These are phyloP conservation scores for Papilio glaucus DNA, from an alignment of 1,140 invertebrate species.

Conservation along the genomic window DNA sequence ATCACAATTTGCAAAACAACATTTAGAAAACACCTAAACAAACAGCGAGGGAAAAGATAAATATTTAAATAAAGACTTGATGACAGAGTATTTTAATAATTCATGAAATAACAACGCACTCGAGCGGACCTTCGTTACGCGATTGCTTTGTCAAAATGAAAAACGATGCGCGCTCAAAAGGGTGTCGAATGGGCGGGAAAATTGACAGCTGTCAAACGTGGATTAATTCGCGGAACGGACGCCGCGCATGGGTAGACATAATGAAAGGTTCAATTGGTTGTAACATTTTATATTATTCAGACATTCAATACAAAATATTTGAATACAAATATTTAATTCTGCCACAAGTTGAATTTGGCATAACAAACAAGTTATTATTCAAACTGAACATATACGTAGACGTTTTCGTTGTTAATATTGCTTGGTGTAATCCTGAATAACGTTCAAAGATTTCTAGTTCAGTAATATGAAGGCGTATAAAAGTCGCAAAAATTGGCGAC, in stretches of 20 bases:
- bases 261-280: constrained; percentile 2
- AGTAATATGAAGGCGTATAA: too few relatives aligned
- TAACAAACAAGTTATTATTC: too few relatives aligned
- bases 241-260: constrained; percentile 8
- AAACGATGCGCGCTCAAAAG: constrained; percentile 39
- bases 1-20: background rate
- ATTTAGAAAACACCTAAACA: constrained; percentile 3
- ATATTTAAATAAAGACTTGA: constrained; percentile 16
- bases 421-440: too few relatives aligned
- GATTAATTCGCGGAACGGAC: constrained; percentile 34
- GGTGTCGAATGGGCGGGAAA: constrained; percentile 38
- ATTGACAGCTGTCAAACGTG: constrained; percentile 43
- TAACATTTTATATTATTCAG: background rate
- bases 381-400: too few relatives aligned
- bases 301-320: too few relatives aligned
- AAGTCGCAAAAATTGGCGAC: too few relatives aligned
- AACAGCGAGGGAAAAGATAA: background rate
- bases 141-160: constrained; percentile 45
- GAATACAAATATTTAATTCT: too few relatives aligned
- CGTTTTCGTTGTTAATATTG: too few relatives aligned
- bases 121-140: constrained; percentile 11
- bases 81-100: background rate
- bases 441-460: too few relatives aligned
- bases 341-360: too few relatives aligned
- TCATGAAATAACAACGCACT: background rate